Evolutionary conservation across 1,140 invertebrate genomes (phyloP), one percentile per base, ranked within the genome.

Genomic region (Aphelinus atriplicis): DNA sequence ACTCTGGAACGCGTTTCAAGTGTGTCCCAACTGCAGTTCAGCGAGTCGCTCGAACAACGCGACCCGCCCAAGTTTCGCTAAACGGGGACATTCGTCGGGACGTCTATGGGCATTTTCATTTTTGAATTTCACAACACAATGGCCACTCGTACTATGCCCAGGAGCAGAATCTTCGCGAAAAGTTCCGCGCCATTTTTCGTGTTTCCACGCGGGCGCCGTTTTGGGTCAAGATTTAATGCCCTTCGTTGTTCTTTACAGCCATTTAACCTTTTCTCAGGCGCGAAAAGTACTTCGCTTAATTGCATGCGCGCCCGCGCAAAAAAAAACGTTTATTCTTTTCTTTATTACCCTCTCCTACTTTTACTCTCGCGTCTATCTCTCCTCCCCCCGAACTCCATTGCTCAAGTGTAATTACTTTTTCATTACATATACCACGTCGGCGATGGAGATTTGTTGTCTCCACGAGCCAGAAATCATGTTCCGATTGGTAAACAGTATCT

Each of bases 201-300:
- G 47, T 51, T 64, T 64, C 6, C 2, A 64, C n/a, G 51, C 26
- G n/a, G 43, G 10, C 51, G 7, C 64, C 51, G 42, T 45, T 66
- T 51, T 26, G 9, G 9, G 6, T 55, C 9, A 70, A 60, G 64
- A 56, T 66, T 66, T 66, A 66, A 51, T 51, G 42, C 64, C 26
- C 43, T 55, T 46, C 43, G 46, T 26, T 46, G 64, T 7, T 1
- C 26, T 26, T n/a, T 5, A 66, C 5, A 3, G 7, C 51, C 64
- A 46, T 66, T 66, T 66, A 66, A 66, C 64, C 64, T 66, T 66
- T 66, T 53, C 51, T 56, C 48, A 42, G n/a, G 64, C 64, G 64
- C 48, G 64, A 66, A 66, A 65, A 66, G 50, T 66, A 45, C 64
- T 66, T 66, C 50, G 42, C 46, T 66, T 66, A 66, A 66, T 66